These are phyloP conservation scores for Cephalophus harveyi DNA, from an alignment of 2,113 vertebrate genomes.

Conservation along the genomic window DNA sequence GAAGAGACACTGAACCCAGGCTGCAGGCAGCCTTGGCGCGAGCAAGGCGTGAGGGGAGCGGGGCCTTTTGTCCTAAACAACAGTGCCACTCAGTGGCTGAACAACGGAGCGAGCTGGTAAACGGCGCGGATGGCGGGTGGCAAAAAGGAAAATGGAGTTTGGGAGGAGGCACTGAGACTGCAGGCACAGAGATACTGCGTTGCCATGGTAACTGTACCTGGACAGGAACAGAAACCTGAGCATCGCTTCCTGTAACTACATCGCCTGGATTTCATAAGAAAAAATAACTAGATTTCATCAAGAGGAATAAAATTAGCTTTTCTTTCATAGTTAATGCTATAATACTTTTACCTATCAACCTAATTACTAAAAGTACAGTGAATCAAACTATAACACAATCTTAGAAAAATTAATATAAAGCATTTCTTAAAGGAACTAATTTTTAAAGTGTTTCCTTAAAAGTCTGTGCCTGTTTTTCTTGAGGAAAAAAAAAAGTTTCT, in stretches of 20 bases:
- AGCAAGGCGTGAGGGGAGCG: fast-evolving
- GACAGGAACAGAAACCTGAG: slow-evolving; percentile 82
- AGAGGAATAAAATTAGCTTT: slow-evolving; percentile 40
- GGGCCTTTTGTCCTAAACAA: slow-evolving; percentile 72
- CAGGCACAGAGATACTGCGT: not conserved
- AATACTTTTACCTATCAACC: slow-evolving; percentile 31
- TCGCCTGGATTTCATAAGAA: slow-evolving; percentile 80
- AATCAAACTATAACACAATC: not conserved
- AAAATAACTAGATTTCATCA: slow-evolving; percentile 46
- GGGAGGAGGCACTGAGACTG: slow-evolving; percentile 8
- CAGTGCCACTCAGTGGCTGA: slow-evolving; percentile 80
- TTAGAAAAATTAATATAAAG: slow-evolving; percentile 7
- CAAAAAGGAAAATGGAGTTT: slow-evolving; percentile 24
- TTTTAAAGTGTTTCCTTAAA: not conserved
- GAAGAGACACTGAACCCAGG: not conserved
- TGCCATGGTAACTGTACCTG: slow-evolving; percentile 85
- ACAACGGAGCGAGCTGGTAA: slow-evolving; percentile 47
- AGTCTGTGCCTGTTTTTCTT: not conserved
- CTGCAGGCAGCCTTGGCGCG: not conserved
- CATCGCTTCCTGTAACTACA: slow-evolving; percentile 83
- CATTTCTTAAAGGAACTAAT: slow-evolving; percentile 18
- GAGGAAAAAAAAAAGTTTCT: not conserved
- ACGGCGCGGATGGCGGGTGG: slow-evolving; percentile 26
- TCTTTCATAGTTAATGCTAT: slow-evolving; percentile 1
- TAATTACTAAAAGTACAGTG: slow-evolving; percentile 31